phyloP scores from a whole-genome alignment of 2,797 vertebrate species.

The Hydrocynus forskahlii region DNA sequence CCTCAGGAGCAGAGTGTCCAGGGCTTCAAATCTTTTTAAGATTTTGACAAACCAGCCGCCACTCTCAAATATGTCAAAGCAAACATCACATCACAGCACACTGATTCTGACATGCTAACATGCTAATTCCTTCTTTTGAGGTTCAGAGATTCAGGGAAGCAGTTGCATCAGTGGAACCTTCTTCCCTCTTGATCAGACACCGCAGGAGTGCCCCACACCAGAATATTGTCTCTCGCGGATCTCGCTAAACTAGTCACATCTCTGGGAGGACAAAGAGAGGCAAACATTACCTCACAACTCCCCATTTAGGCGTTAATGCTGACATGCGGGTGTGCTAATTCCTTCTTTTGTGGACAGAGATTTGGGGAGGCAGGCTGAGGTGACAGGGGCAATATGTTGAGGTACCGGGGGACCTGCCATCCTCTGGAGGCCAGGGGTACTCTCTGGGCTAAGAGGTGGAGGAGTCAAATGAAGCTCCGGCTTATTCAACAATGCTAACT shows the following conservation, averaged over 20 bases:
- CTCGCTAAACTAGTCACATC: neutral
- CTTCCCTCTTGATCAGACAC: conserved; percentile 22
- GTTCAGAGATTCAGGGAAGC: conserved; percentile 3
- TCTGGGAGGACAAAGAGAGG: neutral
- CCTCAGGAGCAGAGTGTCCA: conserved; percentile 66
- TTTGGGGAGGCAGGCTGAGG: conserved; percentile 43
- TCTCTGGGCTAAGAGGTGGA: conserved; percentile 64
- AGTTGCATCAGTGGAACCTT: neutral
- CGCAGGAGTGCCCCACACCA: conserved; percentile 63
- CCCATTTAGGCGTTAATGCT: conserved; percentile 28
- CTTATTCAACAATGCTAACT: conserved; percentile 62
- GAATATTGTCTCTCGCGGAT: conserved; percentile 48
- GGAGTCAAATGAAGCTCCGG: conserved; percentile 76
- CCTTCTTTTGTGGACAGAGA: conserved; percentile 52
- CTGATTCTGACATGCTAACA: conserved; percentile 17
- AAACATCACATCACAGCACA: conserved; percentile 22
- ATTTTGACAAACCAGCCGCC: conserved; percentile 28
- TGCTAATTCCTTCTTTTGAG: conserved; percentile 29
- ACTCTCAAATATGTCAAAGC: neutral
- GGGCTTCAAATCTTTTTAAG: conserved; percentile 2
- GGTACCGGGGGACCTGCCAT: conserved; percentile 71
- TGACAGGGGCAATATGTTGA: conserved; percentile 75
- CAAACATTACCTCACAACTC: conserved; percentile 4
- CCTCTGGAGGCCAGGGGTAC: conserved; percentile 72
- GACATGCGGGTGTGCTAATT: conserved; percentile 35